Evolutionary conservation across 2,888 invertebrate genomes (phyloP), one percentile per base, ranked within the genome.

Genomic region (Caenorhabditis panamensis): DNA sequence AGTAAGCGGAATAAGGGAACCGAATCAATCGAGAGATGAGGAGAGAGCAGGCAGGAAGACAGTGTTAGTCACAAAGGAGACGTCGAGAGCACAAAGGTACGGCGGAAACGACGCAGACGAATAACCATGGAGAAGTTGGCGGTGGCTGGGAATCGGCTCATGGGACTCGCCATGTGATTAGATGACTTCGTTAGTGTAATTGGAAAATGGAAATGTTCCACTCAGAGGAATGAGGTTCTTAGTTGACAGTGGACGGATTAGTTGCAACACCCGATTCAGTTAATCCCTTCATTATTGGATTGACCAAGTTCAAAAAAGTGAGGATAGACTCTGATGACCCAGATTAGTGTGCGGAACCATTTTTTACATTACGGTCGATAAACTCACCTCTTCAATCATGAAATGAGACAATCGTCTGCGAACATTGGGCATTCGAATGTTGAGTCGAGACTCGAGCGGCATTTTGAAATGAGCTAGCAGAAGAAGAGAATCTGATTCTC

Each of bases 401-500:
- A 79, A 79, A 64, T 79, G 79, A 9, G 79, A 79, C 47, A 79
- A 61, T 66, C 79, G 37, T 58, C 79, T 26, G 41, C 79, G 44
- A 44, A 79, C 79, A 64, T 79, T 79, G 47, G 79, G 79, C 56
- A 79, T 73, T 58, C 68, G 68, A 59, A 79, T 73, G 54, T 79
- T 79, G 51, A 79, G 72, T 49, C 75, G 63, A 3, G 59, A 67
- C 36, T 79, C 79, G 20, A 75, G 59, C 37, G 79, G 79, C 79
- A 79, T 61, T 61, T 61, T 9, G 9, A 49, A 47, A 20, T 16
- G 37, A n/a, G 41, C 5, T 37, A 62, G 11, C 3, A 41, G 26
- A 13, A 41, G 26, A 53, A 36, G 61, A 68, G 47, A 59, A 41
- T 49, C 49, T 18, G 49, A 49, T 20, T 22, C 49, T 20, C 18